Evolutionary conservation across 2,888 invertebrate genomes (phyloP).

Genomic region (Rhamnusium bicolor): DNA sequence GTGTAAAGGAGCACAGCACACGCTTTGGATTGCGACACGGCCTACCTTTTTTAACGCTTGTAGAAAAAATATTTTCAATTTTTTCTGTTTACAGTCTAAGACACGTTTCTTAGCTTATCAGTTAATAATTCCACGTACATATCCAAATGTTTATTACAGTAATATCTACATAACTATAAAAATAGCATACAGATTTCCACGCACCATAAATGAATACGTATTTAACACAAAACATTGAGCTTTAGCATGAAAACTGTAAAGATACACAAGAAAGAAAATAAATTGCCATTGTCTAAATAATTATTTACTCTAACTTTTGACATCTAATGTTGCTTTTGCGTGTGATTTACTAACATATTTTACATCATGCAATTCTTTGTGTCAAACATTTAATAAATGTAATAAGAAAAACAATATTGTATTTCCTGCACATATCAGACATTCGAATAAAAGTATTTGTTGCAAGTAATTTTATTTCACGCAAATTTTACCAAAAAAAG

Average conservation of each 20-base stretch:
- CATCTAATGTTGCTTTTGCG: conserved; percentile 47
- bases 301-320: conserved; percentile 41
- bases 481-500: too few relatives aligned
- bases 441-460: too few relatives aligned
- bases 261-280: conserved; percentile 29
- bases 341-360: conserved; percentile 22
- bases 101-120: too few relatives aligned
- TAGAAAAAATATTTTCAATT: too few relatives aligned
- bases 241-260: conserved; percentile 16
- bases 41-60: too few relatives aligned
- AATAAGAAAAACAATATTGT: conserved; percentile 5
- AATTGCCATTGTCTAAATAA: conserved; percentile 44
- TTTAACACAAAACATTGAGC: conserved; percentile 1
- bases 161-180: not conserved
- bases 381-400: conserved; percentile 16
- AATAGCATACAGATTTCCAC: not conserved
- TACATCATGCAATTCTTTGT: conserved; percentile 27
- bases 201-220: not conserved
- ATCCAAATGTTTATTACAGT: not conserved
- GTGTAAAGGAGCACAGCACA: too few relatives aligned
- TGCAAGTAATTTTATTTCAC: too few relatives aligned
- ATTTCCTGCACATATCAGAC: not conserved
- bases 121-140: not conserved
- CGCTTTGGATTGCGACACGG: too few relatives aligned
- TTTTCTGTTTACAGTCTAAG: too few relatives aligned